Base-by-base conservation (phyloP, 2,797 vertebrate genomes). In the Hapalemur alaotrensis region DNA sequence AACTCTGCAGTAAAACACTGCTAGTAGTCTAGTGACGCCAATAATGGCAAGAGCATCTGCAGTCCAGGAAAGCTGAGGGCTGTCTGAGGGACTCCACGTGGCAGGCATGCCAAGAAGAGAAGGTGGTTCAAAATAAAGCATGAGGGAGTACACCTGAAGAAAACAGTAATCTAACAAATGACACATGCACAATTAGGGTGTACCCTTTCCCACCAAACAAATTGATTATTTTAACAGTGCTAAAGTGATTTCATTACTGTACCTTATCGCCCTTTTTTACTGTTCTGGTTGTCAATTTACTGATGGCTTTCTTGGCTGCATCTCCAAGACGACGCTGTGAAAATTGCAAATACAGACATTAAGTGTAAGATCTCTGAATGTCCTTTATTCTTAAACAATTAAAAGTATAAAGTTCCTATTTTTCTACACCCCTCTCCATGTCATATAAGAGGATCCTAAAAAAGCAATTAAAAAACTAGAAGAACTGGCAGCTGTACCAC, bases 261-360 rank as follows among this genome's bases (percentile, higher is more conserved):
- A 99, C 99, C 99, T 99, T 99, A 98, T 99, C 99, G 48, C 99
- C 99, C 98, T 99, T 99, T 98, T 99, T 99, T 96, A 99, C 99
- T 15, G 99, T 99, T 98, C 99, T 99, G 2, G 99, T 99, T 76
- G 99, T 99, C 97, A 99, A 96, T 98, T 99, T 99, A 96, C 99
- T 99, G 5, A 99, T 99, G 94, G 99, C 99, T 98, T 99, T 99
- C 98, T 99, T 99, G 35, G 99, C 99, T 95, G 99, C 99, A 97
- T 99, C 99, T 95, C 99, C 99, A 54, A 99, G 99, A 46, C 99
- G 99, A 98, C 99, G 99, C 99, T 99, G 98, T 97, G 95, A 95
- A 98, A 97, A 98, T 73, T 84, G 98, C 67, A 98, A 95, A 97
- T 67, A 98, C 59, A 97, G 83, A 92, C 81, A 97, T 98, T 98